Base-by-base conservation (phyloP, 2,113 vertebrate genomes). In the Phylloscopus trochiloides region DNA sequence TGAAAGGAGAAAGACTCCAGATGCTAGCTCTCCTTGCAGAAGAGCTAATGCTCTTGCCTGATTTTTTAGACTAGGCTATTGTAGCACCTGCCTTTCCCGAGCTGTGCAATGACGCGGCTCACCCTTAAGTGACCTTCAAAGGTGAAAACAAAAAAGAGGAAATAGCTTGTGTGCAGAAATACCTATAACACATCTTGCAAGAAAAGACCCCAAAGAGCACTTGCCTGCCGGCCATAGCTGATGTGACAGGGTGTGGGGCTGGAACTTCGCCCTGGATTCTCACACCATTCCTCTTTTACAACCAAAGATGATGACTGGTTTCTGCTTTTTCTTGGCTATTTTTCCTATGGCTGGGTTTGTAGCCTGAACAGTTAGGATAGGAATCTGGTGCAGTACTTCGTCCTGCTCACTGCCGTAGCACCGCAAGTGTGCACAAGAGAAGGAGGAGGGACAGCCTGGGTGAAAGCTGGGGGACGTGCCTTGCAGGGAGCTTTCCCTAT, bases 261-360 rank as follows among this genome's bases (percentile, higher is more conserved):
- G 76, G 55, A 45, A 86, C 61, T 80, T 75, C 82, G 57, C 32
- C 48, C 71, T 82, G 71, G 80, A 82, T 95, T 96, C 96, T 97
- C 83, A 84, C 78, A 92, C 80, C 93, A 96, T 96, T 97, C 96
- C 96, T 96, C 90, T 94, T 97, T 95, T 97, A 97, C 94, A 95
- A 83, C 94, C 94, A 81, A 95, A 95, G 51, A 89, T 65, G 86
- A 81, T 89, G 93, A 94, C 80, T 94, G 92, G 78, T 97, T 97
- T 96, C 95, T 90, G 94, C 94, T 89, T 80, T 94, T 97, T 88
- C 92, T 92, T 87, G 86, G 62, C 71, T 95, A 22, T 94, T 94
- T 97, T 97, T 96, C 71, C 89, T 68, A 14, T 21, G 40, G 75
- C 91, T 94, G 74, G 17, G 43, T 85, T 88, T 29, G 50, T 42